phyloP scores from a whole-genome alignment of 2,888 invertebrate species.

The Xestia c-nigrum region DNA sequence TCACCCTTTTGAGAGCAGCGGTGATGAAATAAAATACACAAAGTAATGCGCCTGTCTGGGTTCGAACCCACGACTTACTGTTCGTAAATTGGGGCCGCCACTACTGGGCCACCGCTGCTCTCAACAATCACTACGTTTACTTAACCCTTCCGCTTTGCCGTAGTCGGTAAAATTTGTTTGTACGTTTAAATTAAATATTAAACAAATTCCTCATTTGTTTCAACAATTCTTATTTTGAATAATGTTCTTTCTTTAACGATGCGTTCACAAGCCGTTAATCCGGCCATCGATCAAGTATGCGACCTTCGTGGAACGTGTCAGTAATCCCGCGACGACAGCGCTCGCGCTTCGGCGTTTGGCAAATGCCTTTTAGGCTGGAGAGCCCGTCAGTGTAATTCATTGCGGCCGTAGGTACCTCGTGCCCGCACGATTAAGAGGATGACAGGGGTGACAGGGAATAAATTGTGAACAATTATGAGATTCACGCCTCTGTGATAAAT shows the following conservation, averaged over 20 bases:
- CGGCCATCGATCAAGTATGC: conserved; percentile 77
- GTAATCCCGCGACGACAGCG: conserved; percentile 83
- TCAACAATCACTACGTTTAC: too few relatives aligned
- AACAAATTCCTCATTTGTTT: conserved; percentile 13
- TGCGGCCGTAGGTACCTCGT: conserved; percentile 69
- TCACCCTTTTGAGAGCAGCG: too few relatives aligned
- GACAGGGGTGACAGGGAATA: conserved; percentile 87
- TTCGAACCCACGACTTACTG: too few relatives aligned
- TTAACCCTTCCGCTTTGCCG: not conserved
- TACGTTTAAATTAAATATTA: too few relatives aligned
- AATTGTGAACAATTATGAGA: conserved; percentile 85
- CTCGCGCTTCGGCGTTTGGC: conserved; percentile 71
- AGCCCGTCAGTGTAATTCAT: conserved; percentile 70
- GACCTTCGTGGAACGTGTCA: conserved; percentile 86
- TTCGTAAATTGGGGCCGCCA: too few relatives aligned
- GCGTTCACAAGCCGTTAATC: conserved; percentile 72
- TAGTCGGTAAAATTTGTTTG: not conserved
- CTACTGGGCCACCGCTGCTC: too few relatives aligned
- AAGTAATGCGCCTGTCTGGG: too few relatives aligned
- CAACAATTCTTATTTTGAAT: conserved; percentile 48
- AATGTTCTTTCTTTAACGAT: conserved; percentile 47
- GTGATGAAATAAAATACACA: too few relatives aligned
- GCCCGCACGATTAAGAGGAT: conserved; percentile 82
- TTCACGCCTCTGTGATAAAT: conserved; percentile 71
- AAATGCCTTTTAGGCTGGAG: conserved; percentile 56